Base-by-base conservation (phyloP, 2,888 invertebrate genomes). In the Cancer borealis region DNA sequence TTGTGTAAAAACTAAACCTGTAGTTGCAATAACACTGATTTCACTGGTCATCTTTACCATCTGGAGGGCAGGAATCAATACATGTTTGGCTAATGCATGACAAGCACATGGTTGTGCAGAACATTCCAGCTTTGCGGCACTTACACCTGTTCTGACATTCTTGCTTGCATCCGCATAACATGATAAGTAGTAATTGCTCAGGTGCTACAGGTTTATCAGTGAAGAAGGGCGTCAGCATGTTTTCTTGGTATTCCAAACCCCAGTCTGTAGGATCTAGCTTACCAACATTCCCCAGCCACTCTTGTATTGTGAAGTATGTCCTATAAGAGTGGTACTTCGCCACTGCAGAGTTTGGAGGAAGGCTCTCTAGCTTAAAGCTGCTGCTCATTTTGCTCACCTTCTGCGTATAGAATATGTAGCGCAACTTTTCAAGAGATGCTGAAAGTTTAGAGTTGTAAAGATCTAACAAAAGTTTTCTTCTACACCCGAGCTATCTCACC, bases 221-320 rank as follows among this genome's bases (percentile, higher is more conserved):
- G 26, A 88, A 1, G 88, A 88, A 2, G 88, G 39, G 39, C 39
- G 39, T 39, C 39, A 39, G 1, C 39, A 39, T 39, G 39, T 39
- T 39, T 39, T 39, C n/a, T 17, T 30, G 88, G 66, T n/a, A n/a
- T n/a, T n/a, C n/a, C n/a, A n/a, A n/a, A n/a, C n/a, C n/a, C n/a
- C n/a, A n/a, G n/a, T 66, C 66, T 66, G 66, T 66, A 66, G 66
- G 66, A 66, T 66, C 66, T n/a, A 66, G 66, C 66, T 66, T 66
- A 66, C 66, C 66, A 66, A 0, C 66, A 66, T 66, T 66, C 66
- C 66, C 66, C 66, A 66, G 88, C 88, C 88, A 88, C n/a, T 88
- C 88, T 88, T 88, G 88, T 88, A 88, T 88, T 88, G 88, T 88
- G 39, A 88, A 88, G 88, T 88, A 88, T 30, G 26, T 88, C 88